Percentiles rank a stretch among this genome's conserved stretches.
Conservation (phyloP, 2,888 invertebrate species). For the Plebejus argus region DNA sequence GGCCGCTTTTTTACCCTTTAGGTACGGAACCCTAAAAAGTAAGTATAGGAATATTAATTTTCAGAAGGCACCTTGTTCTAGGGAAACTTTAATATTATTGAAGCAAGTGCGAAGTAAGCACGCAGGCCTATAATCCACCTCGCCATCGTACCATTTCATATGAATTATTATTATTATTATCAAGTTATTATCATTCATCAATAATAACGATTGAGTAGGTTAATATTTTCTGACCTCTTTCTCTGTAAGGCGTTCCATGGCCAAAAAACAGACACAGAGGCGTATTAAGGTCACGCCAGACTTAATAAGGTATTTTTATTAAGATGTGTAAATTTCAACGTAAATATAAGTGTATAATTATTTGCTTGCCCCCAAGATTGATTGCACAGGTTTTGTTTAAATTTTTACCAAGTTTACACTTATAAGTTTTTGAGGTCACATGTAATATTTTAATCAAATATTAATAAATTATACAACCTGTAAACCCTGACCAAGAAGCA, state of each 20-base stretch:
- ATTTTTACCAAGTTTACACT: neutral
- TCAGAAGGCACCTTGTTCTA: no score
- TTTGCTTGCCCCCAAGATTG: conserved; percentile 13
- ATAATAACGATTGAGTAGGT: conserved; percentile 17
- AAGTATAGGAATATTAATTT: no score
- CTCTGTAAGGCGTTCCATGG: conserved; percentile 27
- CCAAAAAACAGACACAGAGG: conserved; percentile 22
- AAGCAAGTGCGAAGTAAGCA: no score
- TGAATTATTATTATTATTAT: neutral
- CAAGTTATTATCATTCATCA: neutral
- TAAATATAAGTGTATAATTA: conserved; percentile 25
- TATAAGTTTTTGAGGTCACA: conserved; percentile 4
- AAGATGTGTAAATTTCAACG: conserved; percentile 26
- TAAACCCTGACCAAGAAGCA: neutral
- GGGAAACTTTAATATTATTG: no score
- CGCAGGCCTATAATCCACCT: no score
- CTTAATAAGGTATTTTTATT: conserved; percentile 28
- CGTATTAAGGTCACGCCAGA: conserved; percentile 18
- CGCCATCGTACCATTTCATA: neutral
- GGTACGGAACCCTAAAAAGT: no score
- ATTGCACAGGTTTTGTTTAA: conserved; percentile 8
- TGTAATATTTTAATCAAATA: neutral
- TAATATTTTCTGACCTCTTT: conserved; percentile 28
- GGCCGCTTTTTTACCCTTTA: no score
- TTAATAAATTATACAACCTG: neutral